phyloP scores from a whole-genome alignment of 2,113 vertebrate genomes.

The Zeus faber region DNA sequence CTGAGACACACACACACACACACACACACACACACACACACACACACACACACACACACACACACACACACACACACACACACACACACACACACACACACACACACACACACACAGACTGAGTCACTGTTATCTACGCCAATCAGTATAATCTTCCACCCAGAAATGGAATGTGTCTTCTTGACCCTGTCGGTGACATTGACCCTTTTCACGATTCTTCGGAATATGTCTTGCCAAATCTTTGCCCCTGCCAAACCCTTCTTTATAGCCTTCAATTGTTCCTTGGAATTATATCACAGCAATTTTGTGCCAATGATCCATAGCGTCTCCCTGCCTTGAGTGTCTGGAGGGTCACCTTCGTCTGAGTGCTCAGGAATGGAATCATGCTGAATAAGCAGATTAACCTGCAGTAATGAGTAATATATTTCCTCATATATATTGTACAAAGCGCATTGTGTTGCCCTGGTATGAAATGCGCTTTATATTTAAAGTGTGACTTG shows the following conservation, averaged over 20 bases:
- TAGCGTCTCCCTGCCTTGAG: not conserved
- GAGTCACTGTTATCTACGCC: not conserved
- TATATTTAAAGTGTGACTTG: too few relatives aligned
- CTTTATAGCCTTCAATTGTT: not conserved
- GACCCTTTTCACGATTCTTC: too few relatives aligned
- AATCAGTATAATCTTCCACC: not conserved
- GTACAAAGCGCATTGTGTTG: too few relatives aligned
- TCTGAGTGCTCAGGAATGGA: too few relatives aligned
- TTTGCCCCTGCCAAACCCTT: not conserved
- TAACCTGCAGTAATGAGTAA: too few relatives aligned
- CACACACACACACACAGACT: not conserved
- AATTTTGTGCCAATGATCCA: not conserved
- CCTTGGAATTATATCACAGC: not conserved
- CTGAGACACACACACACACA: not conserved
- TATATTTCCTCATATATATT: too few relatives aligned
- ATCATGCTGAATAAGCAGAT: too few relatives aligned
- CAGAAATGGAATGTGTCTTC: not conserved
- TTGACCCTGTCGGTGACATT: too few relatives aligned
- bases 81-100: not conserved
- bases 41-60: not conserved
- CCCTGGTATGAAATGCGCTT: too few relatives aligned
- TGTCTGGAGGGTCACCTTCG: not conserved
- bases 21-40: not conserved
- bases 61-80: slow-evolving; percentile 1
- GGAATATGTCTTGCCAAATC: too few relatives aligned